Percentiles rank a stretch among this genome's conserved stretches.
phyloP scores from a whole-genome alignment of 1,140 invertebrate genomes.

The Aporrectodea caliginosa region DNA sequence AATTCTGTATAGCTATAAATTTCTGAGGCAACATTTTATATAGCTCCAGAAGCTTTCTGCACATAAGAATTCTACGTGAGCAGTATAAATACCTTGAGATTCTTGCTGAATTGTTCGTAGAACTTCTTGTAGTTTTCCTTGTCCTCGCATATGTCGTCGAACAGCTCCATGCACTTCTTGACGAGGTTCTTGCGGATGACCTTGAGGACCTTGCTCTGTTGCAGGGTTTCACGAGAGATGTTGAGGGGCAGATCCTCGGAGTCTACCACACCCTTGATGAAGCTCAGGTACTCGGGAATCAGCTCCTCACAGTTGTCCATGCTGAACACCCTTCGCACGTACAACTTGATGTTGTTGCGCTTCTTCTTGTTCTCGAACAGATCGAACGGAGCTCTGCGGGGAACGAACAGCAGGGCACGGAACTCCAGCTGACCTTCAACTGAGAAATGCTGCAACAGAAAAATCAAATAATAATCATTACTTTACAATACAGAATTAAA shows the following conservation, averaged over 20 bases:
- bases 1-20: no score
- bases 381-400: conserved; percentile 91
- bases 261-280: conserved; percentile 96
- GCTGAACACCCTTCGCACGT: conserved; percentile 94
- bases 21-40: background rate
- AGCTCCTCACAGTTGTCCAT: conserved; percentile 99
- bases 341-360: conserved; percentile 97
- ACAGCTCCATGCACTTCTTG: conserved; percentile 94
- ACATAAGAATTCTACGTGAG: no score
- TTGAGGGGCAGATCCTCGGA: conserved; percentile 96
- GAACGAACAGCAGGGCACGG: conserved; percentile 89
- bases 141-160: conserved; percentile 91
- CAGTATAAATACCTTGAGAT: conserved; percentile 80
- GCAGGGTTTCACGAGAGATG: conserved; percentile 97
- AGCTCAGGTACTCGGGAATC: conserved; percentile 94
- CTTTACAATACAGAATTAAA: no score
- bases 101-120: conserved; percentile 97
- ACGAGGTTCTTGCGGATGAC: conserved; percentile 97
- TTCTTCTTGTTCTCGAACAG: conserved; percentile 97
- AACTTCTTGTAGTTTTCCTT: conserved; percentile 98
- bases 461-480: no score
- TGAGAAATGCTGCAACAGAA: conserved; percentile 73
- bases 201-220: conserved; percentile 98
- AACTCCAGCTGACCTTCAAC: conserved; percentile 98
- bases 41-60: no score